phyloP scores from a whole-genome alignment of 2,797 vertebrate species.

The Morus bassanus region DNA sequence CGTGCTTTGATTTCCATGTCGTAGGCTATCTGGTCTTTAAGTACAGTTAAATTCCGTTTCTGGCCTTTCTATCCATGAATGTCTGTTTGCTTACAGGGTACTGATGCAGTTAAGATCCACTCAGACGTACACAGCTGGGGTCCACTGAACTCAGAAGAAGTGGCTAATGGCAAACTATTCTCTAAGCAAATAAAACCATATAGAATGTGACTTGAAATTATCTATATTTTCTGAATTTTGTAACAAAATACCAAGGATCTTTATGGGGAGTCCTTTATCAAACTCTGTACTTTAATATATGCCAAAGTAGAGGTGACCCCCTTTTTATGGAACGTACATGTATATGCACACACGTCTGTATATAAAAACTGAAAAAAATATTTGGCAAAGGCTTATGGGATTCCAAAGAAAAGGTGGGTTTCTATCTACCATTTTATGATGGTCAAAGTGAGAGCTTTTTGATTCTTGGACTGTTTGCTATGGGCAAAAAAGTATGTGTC shows the following conservation, averaged over 20 bases:
- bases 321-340: no score
- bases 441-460: not conserved
- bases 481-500: not conserved
- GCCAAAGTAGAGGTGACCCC: no score
- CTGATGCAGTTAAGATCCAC: not conserved
- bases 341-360: not conserved
- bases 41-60: not conserved
- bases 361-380: not conserved
- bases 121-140: not conserved
- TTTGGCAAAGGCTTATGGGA: not conserved
- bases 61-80: not conserved
- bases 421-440: not conserved
- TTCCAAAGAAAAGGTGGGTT: not conserved
- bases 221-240: not conserved
- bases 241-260: not conserved
- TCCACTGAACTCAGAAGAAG: not conserved
- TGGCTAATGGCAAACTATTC: not conserved
- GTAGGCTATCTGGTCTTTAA: not conserved
- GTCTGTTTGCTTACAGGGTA: not conserved
- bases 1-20: fast-evolving
- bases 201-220: not conserved
- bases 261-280: not conserved
- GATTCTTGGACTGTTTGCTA: not conserved
- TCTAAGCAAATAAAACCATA: not conserved
- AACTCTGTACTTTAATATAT: not conserved